Base-by-base conservation (phyloP, 2,113 vertebrate genomes). In the Daubentonia madagascariensis region DNA sequence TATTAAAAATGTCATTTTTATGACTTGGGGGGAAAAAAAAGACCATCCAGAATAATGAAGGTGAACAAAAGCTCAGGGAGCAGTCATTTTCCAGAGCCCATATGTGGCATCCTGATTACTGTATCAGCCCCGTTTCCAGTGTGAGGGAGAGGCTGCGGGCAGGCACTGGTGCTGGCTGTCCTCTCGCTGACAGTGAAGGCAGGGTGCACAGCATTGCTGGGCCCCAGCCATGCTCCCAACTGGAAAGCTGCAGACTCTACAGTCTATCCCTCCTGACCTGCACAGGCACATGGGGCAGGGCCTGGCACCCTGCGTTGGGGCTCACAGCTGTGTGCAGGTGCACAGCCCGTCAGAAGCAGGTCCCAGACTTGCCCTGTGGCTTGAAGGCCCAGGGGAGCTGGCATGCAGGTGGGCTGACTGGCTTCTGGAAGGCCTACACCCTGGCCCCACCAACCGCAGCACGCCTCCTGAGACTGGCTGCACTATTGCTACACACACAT, bases 1-100 rank as follows among this genome's bases (percentile, higher is more conserved):
- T 99, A 99, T 99, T 99, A 98, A 99, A 99, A 99, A 98, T 99
- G 98, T 98, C 98, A 99, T 99, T 99, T 99, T 99, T 98, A 98
- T 96, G 98, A 98, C 96, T 98, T 91, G 94, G 90, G 78, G 22
- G 20, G 12, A 50, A 11, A 11, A 50, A 50, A 22, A n/a, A 32
- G 92, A 98, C 97, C 98, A 97, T 96, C 91, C 92, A 95, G 98
- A 98, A 99, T 99, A 99, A 99, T 98, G 98, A 98, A 98, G 95
- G 97, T 48, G 98, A 99, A 99, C 98, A 99, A 98, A 99, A 98
- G 98, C 98, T 94, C 91, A 91, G 97, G 96, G 98, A 98, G 96
- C 96, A 97, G 98, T 98, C 98, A 98, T 98, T 98, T 98, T 98
- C 98, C 98, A 98, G 98, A 98, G 98, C 94, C 98, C 98, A 97